Evolutionary conservation across 2,888 invertebrate genomes (phyloP).

Genomic region (Lepetodrilus schrolli): DNA sequence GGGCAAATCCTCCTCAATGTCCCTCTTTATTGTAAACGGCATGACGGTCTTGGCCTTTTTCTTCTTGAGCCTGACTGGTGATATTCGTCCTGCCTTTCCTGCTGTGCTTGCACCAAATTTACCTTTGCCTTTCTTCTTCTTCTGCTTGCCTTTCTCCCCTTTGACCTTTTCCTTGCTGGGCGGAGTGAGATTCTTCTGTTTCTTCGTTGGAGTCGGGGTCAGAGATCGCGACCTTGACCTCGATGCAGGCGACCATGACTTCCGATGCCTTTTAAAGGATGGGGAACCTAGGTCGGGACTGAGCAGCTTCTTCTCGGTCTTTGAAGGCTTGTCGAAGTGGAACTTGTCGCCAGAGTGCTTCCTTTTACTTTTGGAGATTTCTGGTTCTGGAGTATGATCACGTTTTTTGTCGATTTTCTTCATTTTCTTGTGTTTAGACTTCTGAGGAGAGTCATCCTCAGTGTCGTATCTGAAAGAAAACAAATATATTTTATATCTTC

Average conservation of each 20-base stretch:
- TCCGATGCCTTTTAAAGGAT: slow-evolving; percentile 29
- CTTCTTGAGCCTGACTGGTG: slow-evolving; percentile 28
- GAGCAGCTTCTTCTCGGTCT: slow-evolving; percentile 16
- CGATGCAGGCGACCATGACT: slow-evolving; percentile 45
- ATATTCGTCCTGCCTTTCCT: background rate
- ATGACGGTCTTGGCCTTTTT: slow-evolving; percentile 29
- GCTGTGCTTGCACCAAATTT: background rate
- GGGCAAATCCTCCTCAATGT: slow-evolving; percentile 26
- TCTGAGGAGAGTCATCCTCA: slow-evolving; percentile 46
- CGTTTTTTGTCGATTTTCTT: slow-evolving; percentile 41
- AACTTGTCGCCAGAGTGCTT: slow-evolving; percentile 36
- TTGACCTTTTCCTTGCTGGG: slow-evolving; percentile 37
- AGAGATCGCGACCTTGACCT: slow-evolving; percentile 49
- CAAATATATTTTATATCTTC: background rate
- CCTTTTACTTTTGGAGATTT: slow-evolving; percentile 26
- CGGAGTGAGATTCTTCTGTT: slow-evolving; percentile 43
- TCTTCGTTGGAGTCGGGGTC: slow-evolving; percentile 46
- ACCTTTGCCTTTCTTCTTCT: slow-evolving; percentile 47
- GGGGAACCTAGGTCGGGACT: slow-evolving; percentile 5
- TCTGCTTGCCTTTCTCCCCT: slow-evolving; percentile 47
- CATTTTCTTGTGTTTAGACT: slow-evolving; percentile 58
- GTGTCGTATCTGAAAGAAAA: slow-evolving; percentile 41
- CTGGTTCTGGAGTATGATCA: slow-evolving; percentile 22
- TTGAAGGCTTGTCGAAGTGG: slow-evolving; percentile 3
- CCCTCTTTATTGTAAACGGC: background rate